These are phyloP conservation scores for Acyrthosiphon pisum DNA, from an alignment of 1,140 invertebrate genomes.

Conservation along the genomic window DNA sequence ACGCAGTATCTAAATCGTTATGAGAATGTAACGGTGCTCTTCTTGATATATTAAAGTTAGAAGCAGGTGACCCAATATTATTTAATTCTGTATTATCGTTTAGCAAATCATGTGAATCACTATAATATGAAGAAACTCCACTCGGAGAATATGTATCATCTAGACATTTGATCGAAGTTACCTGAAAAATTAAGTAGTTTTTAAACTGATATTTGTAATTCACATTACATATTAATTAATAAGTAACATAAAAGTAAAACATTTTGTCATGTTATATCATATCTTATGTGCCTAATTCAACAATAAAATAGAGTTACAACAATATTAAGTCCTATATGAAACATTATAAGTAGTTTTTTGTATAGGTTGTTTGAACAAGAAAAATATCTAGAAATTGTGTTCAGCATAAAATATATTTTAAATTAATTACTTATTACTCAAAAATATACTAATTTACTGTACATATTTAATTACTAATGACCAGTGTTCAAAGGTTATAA, in stretches of 20 bases:
- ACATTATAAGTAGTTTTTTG: no score
- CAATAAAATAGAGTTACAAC: no score
- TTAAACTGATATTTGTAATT: not conserved
- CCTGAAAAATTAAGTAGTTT: slow-evolving; percentile 16
- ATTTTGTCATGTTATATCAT: no score
- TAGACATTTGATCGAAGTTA: not conserved
- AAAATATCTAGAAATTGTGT: no score
- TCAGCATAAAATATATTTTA: no score
- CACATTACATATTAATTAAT: not conserved
- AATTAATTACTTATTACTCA: no score
- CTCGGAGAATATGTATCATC: slow-evolving; percentile 39
- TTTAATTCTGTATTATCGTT: slow-evolving; percentile 27
- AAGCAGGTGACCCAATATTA: slow-evolving; percentile 21
- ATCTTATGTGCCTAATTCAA: no score
- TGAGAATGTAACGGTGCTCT: slow-evolving; percentile 40
- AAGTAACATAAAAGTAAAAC: not conserved
- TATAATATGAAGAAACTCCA: slow-evolving; percentile 34
- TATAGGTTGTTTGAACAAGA: no score
- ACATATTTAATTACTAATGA: no score
- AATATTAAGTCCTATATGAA: no score
- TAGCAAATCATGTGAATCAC: slow-evolving; percentile 19
- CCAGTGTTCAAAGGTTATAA: no score
- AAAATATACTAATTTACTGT: no score
- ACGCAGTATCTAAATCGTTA: not conserved
- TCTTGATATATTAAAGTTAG: slow-evolving; percentile 39